phyloP scores from a whole-genome alignment of 2,888 invertebrate species.

The Anodontia alba region DNA sequence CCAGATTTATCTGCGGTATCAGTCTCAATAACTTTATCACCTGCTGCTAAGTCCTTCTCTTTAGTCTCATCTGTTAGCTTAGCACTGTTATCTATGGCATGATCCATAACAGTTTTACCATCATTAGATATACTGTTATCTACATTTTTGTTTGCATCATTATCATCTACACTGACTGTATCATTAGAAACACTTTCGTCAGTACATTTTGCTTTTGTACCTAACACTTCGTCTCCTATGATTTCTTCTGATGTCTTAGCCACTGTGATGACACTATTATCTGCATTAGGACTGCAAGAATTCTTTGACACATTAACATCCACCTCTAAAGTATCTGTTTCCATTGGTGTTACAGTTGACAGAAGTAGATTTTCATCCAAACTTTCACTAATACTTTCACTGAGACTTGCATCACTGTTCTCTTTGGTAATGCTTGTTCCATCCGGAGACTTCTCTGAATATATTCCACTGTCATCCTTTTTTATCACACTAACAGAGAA shows the following conservation, averaged over 20 bases:
- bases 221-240: conserved; percentile 8
- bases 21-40: neutral
- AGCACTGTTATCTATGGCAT: conserved; percentile 3
- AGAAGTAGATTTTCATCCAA: conserved; percentile 19
- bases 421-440: conserved; percentile 56
- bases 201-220: neutral
- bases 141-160: neutral
- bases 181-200: conserved; percentile 5
- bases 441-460: conserved; percentile 75
- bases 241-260: conserved; percentile 43
- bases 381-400: conserved; percentile 66
- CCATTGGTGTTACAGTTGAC: neutral
- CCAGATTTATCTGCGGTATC: neutral
- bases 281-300: conserved; percentile 45
- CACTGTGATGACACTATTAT: conserved; percentile 51
- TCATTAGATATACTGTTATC: conserved; percentile 36
- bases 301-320: conserved; percentile 24
- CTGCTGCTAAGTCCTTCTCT: neutral
- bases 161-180: neutral
- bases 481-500: conserved; percentile 60
- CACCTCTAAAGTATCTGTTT: neutral
- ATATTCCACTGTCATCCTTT: conserved; percentile 83
- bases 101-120: conserved; percentile 27
- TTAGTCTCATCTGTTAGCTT: neutral
- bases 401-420: conserved; percentile 64